phyloP scores from a whole-genome alignment of 2,888 invertebrate genomes.

The Amphipyra berbera region DNA sequence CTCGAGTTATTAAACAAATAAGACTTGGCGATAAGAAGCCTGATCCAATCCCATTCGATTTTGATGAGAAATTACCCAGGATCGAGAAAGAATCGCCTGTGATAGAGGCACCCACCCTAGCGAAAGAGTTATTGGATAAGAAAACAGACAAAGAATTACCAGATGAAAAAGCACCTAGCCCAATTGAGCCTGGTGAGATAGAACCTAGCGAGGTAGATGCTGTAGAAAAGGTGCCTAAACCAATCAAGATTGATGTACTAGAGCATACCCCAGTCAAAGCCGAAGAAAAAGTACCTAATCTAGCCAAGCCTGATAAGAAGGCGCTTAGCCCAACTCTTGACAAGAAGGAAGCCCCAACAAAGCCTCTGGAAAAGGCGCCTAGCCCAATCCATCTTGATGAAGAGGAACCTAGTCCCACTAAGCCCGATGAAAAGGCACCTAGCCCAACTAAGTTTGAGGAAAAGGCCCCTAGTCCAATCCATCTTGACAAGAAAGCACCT shows the following conservation, averaged over 20 bases:
- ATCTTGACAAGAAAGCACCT: not conserved
- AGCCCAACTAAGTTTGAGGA: not conserved
- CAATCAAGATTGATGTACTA: not conserved
- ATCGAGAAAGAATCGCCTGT: constrained; percentile 52
- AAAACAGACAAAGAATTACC: not conserved
- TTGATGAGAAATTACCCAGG: constrained; percentile 32
- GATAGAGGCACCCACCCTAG: constrained; percentile 46
- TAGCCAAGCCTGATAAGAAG: not conserved
- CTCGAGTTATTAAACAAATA: constrained; percentile 21
- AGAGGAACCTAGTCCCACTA: not conserved
- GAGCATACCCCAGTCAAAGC: not conserved
- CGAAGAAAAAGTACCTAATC: not conserved
- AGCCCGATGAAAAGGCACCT: not conserved
- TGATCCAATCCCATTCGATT: constrained; percentile 29
- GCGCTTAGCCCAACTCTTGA: not conserved
- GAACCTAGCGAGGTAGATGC: not conserved
- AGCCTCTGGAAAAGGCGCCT: no score
- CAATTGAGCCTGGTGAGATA: constrained; percentile 2
- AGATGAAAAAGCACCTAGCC: constrained; percentile 12
- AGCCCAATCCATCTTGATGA: not conserved
- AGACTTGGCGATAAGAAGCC: constrained; percentile 32
- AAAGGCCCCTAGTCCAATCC: not conserved
- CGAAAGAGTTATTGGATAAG: constrained; percentile 1
- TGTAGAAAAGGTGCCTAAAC: not conserved
- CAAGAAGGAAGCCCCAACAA: no score